Evolutionary conservation across 2,113 vertebrate species (phyloP).

Genomic region (Naja naja): DNA sequence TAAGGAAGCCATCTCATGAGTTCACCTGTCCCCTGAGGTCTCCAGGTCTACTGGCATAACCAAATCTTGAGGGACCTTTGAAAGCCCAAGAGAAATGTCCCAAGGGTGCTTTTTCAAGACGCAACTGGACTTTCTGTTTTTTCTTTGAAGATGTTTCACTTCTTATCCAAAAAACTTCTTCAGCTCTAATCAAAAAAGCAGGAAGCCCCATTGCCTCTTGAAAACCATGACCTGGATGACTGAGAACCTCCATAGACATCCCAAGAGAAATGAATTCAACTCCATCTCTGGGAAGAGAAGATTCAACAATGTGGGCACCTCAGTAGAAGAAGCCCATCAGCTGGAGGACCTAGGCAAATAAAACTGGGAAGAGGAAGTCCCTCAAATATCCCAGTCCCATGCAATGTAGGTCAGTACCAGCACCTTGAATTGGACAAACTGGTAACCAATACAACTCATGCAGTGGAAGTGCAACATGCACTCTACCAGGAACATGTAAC

Average conservation of each 20-base stretch:
- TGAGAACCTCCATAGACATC: too few species aligned
- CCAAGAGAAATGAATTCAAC: neutral
- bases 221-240: too few species aligned
- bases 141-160: too few species aligned
- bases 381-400: neutral
- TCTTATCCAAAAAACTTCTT: too few species aligned
- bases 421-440: neutral
- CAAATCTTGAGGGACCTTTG: neutral
- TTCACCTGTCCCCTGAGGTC: neutral
- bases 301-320: neutral
- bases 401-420: neutral
- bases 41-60: neutral
- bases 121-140: too few species aligned
- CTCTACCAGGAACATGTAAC: neutral
- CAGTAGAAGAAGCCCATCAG: neutral
- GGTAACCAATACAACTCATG: neutral
- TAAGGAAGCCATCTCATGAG: neutral
- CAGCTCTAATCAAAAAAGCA: too few species aligned
- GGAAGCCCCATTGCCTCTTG: too few species aligned
- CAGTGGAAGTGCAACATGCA: neutral
- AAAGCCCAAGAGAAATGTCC: neutral
- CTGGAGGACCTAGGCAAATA: neutral
- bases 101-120: too few species aligned
- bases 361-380: neutral
- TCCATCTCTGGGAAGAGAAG: neutral